Evolutionary conservation across 2,113 vertebrate genomes (phyloP).

Genomic region (Calypte anna): DNA sequence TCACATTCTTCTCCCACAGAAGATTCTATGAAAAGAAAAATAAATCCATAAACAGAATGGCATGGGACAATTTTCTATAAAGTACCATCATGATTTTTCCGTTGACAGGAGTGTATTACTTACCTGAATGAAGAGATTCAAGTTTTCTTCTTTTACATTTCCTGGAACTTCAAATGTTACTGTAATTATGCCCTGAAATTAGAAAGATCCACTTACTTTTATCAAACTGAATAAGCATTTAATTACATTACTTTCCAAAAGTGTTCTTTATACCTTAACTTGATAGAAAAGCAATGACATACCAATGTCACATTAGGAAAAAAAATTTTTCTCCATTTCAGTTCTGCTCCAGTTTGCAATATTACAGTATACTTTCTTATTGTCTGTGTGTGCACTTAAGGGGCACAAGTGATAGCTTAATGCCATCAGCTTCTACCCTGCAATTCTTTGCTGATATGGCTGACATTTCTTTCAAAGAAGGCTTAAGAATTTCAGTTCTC

Average conservation of each 20-base stretch:
- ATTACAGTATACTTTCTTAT: neutral
- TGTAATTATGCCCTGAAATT: constrained; percentile 88
- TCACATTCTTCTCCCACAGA: constrained; percentile 92
- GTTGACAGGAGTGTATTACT: neutral
- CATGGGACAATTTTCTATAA: neutral
- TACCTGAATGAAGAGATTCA: constrained; percentile 93
- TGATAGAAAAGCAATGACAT: neutral
- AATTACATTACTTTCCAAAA: neutral
- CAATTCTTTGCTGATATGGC: neutral
- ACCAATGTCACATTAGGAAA: neutral
- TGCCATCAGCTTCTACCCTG: neutral
- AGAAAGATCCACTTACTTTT: neutral
- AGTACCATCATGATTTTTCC: neutral
- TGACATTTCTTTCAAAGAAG: neutral
- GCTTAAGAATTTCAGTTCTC: neutral
- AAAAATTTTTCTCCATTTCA: neutral
- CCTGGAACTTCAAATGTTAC: constrained; percentile 91
- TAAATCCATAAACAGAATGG: constrained; percentile 6
- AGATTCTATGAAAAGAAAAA: constrained; percentile 83
- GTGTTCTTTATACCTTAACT: neutral
- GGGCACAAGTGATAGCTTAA: accelerated
- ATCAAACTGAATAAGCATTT: neutral
- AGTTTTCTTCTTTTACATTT: constrained; percentile 84
- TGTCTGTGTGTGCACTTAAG: neutral
- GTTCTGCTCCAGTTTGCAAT: neutral